Base-by-base conservation (phyloP, 2,797 vertebrate genomes). In the Centroberyx gerrardi region DNA sequence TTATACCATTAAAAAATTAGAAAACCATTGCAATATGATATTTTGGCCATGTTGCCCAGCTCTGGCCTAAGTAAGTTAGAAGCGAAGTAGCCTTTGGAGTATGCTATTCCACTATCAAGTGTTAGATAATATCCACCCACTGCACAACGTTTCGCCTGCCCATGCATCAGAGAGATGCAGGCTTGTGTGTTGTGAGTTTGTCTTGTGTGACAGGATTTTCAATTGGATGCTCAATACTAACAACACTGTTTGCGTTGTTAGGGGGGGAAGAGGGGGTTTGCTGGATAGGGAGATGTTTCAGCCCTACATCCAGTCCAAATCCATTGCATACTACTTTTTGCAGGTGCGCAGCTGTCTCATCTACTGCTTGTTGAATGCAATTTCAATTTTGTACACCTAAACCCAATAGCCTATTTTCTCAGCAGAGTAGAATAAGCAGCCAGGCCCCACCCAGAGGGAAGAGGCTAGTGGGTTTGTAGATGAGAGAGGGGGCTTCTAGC, bases 181-280 rank as follows among this genome's bases (percentile, higher is more conserved):
- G 51, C 44, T 64, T 74, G 63, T 73, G 66, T 62, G 15, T 42
- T 68, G 63, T 72, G 22, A 66, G 31, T 86, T 70, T 78, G 46
- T 49, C 14, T 64, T 62, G 62, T 80, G 72, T 64, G 73, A 74
- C 71, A 67, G 61, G 67, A 79, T 63, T 88, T 88, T 74, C 58
- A 76, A 83, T 63, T 78, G 66, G 54, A 70, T 82, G 59, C 78
- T 83, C 77, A 80, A 64, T 82, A 71, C 76, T 79, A 83, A 85
- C 77, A 69, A 3, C 69, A 52, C 42, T 82, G 49, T 87, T 86
- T 83, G 58, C 71, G 38, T 14, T 44, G 33, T 78, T 27, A 17
- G n/a, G 18, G 6, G 42, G 27, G 49, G 44, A 14, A 0, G 3
- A 2, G 15, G 33, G 51, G 61, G 22, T 76, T 10, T 22, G 62